Percentiles rank a stretch among this genome's conserved stretches.
Evolutionary conservation across 2,113 vertebrate species (phyloP).

Genomic region (Megaleporinus macrocephalus): DNA sequence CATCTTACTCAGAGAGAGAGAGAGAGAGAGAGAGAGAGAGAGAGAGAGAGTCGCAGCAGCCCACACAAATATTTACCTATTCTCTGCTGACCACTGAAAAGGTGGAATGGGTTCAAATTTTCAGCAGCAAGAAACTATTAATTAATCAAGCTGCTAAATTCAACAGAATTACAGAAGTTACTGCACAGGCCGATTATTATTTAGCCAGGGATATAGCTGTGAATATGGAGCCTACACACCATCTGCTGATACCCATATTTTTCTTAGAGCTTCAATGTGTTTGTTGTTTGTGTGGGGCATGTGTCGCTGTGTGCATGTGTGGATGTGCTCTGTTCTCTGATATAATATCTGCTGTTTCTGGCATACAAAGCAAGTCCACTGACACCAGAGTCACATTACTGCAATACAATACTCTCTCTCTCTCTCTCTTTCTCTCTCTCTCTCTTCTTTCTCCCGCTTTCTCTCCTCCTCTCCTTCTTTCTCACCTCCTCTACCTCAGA

Average conservation of each 20-base stretch:
- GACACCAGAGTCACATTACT: constrained; percentile 38
- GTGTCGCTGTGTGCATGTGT: constrained; percentile 21
- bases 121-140: constrained; percentile 54
- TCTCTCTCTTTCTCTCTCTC: constrained; percentile 8
- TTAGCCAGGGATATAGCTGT: constrained; percentile 55
- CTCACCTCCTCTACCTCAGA: too few species aligned
- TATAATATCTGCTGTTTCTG: constrained; percentile 38
- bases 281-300: constrained; percentile 40
- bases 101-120: constrained; percentile 40
- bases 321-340: constrained; percentile 15
- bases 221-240: constrained; percentile 58
- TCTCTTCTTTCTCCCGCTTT: background rate
- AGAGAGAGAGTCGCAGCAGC: background rate
- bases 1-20: too few species aligned
- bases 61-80: constrained; percentile 41
- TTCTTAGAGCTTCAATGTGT: constrained; percentile 55
- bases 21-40: too few species aligned
- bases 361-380: constrained; percentile 43
- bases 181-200: constrained; percentile 48
- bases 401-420: constrained; percentile 33
- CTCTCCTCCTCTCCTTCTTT: background rate
- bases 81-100: constrained; percentile 14
- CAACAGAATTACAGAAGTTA: constrained; percentile 22
- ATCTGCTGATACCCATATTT: constrained; percentile 56
- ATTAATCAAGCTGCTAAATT: constrained; percentile 49